phyloP scores from a whole-genome alignment of 2,113 vertebrate genomes.

The Dromiciops gliroides region DNA sequence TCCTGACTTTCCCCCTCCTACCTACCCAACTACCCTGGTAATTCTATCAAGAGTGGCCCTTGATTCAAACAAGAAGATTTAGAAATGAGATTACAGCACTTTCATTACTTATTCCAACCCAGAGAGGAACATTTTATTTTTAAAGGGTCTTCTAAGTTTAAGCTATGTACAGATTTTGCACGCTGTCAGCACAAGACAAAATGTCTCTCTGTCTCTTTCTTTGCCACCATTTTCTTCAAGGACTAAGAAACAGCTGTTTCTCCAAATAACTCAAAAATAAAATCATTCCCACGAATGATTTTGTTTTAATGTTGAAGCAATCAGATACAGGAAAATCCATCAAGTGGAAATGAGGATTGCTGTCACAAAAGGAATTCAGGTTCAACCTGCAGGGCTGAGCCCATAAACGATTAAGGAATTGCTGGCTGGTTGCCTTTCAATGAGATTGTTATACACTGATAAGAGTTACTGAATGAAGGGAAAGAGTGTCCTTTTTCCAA shows the following conservation, averaged over 20 bases:
- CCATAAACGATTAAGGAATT: background rate
- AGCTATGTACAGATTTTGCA: background rate
- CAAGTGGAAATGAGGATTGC: background rate
- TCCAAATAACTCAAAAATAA: conserved; percentile 50
- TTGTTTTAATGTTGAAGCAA: conserved; percentile 22
- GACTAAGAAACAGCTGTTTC: conserved; percentile 34
- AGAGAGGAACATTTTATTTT: background rate
- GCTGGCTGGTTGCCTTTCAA: background rate
- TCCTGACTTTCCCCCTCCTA: background rate
- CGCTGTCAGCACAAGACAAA: conserved; percentile 11
- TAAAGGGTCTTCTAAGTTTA: conserved; percentile 3
- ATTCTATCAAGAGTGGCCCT: background rate
- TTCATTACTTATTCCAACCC: background rate
- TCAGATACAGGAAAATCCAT: conserved; percentile 2
- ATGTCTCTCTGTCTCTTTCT: conserved; percentile 7
- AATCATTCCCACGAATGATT: conserved; percentile 37
- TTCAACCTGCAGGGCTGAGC: background rate
- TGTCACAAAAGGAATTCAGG: conserved; percentile 20
- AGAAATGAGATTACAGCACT: background rate
- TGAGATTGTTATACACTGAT: background rate
- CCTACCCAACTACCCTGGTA: background rate
- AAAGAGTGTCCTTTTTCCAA: background rate
- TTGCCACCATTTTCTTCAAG: conserved; percentile 8
- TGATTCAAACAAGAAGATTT: background rate
- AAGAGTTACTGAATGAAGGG: background rate